Evolutionary conservation across 2,888 invertebrate species (phyloP).

Genomic region (Acholoe squamosa): DNA sequence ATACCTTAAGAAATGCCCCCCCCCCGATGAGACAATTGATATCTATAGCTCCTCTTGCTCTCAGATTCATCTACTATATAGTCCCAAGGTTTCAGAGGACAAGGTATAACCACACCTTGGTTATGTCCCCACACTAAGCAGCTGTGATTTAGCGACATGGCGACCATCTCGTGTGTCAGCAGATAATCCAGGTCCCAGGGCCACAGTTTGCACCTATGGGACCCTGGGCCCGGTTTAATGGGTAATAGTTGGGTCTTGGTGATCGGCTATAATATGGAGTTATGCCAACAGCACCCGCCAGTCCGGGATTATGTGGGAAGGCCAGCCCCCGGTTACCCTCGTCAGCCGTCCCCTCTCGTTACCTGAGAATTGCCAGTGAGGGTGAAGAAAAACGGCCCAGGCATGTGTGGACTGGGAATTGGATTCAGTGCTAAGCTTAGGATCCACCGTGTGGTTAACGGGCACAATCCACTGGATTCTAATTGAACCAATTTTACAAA

Average conservation of each 20-base stretch:
- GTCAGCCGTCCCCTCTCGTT: neutral
- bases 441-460: neutral
- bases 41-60: too few species aligned
- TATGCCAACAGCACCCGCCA: neutral
- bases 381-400: neutral
- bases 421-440: neutral
- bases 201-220: neutral
- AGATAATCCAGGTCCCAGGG: constrained; percentile 22
- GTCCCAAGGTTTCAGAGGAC: too few species aligned
- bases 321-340: neutral
- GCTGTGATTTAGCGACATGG: constrained; percentile 11
- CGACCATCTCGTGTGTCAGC: neutral
- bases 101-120: too few species aligned
- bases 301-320: neutral
- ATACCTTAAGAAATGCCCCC: too few species aligned
- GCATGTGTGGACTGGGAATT: neutral
- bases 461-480: too few species aligned
- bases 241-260: constrained; percentile 11
- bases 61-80: too few species aligned
- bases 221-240: neutral
- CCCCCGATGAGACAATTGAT: too few species aligned
- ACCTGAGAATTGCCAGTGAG: neutral
- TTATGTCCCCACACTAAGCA: too few species aligned
- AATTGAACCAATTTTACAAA: too few species aligned
- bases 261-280: neutral